A percentile compares a stretch with the other conserved stretches of the same genome.
Evolutionary conservation across 2,797 vertebrate genomes (phyloP).

Genomic region (Enteromius trimaculatus): DNA sequence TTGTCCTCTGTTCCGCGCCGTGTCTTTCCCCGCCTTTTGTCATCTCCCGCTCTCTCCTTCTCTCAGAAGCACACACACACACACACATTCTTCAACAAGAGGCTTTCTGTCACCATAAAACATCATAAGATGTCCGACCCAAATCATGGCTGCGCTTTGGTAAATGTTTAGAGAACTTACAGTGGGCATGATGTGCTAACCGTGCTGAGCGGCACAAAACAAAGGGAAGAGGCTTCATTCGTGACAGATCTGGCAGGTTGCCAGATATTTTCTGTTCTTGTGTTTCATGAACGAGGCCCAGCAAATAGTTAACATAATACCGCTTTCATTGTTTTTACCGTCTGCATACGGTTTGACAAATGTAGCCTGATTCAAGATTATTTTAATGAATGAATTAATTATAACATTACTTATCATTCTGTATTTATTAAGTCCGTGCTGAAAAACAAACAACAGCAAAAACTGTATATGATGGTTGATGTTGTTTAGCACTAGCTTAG

Average conservation of each 20-base stretch:
- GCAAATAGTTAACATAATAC: neutral
- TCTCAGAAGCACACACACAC: conserved; percentile 2
- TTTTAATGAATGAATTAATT: neutral
- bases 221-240: neutral
- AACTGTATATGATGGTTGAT: no score
- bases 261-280: neutral
- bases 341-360: neutral
- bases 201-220: neutral
- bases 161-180: conserved; percentile 19
- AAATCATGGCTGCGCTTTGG: conserved; percentile 1
- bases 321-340: neutral
- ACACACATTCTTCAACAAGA: conserved; percentile 31
- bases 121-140: conserved; percentile 2
- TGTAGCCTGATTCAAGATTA: neutral
- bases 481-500: no score
- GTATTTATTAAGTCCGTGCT: neutral
- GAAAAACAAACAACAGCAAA: no score
- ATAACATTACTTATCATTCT: neutral
- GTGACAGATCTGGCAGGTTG: neutral
- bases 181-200: neutral
- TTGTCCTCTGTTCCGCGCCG: conserved; percentile 33
- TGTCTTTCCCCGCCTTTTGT: conserved; percentile 31
- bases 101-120: conserved; percentile 32
- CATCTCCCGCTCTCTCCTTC: conserved; percentile 31
- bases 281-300: neutral